Evolutionary conservation across 2,113 vertebrate genomes (phyloP), one percentile per base, ranked within the genome.

Genomic region (Stigmatopora argus): DNA sequence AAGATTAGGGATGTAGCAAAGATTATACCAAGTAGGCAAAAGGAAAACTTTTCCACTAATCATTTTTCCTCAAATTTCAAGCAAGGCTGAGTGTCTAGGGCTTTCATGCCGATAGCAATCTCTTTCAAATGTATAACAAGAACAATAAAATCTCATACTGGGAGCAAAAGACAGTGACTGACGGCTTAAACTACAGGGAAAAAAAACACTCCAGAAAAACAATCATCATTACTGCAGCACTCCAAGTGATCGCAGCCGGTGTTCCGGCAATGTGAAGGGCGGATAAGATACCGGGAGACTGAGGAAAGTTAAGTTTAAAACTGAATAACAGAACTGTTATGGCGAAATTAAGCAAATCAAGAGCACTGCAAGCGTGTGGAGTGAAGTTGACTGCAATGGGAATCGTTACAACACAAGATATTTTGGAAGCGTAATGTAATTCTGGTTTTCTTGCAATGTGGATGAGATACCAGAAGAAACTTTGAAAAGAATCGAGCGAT

Each of bases 401-500:
- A 21, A 52, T 21, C 8, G n/a, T 12, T 10, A 52, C 19, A 49
- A 11, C 49, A 9, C 19, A 21, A 18, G 49, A 9, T 52, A 9
- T 21, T 51, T 6, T 52, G 9, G 8, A 52, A 52, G 19, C 14
- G 46, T 5, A 5, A 17, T 48, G 46, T 5, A 53, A 53, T 23
- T 53, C 19, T 5, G 5, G 19, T 21, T 13, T 53, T 13, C 11
- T 13, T 5, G 51, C 21, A 53, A 21, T 6, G 4, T 5, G 21
- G 58, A 13, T 6, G 34, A 38, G 11, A 44, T 7, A 12, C 57
- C 18, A 41, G 4, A 55, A 66, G 65, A 74, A 66, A 34, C 26
- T 72, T 70, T 68, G 61, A 78, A 21, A 44, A 69, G 66, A 70
- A 58, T 34, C 19, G 41, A 59, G 48, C 64, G 75, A 85, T 74